Evolutionary conservation across 2,113 vertebrate species (phyloP).

Genomic region (Thermophis baileyi): DNA sequence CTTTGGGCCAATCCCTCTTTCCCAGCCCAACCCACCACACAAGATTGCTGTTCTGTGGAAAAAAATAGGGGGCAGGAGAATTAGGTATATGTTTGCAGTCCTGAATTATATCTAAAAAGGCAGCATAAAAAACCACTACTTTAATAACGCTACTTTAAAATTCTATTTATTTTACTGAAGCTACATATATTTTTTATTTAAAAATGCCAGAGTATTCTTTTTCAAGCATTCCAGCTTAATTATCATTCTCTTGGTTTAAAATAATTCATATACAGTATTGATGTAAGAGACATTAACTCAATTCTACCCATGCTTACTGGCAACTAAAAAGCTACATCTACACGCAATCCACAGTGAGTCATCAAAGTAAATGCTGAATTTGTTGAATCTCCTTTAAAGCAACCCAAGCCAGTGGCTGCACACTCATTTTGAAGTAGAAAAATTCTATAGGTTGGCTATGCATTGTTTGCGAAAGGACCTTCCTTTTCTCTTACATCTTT

Average conservation of each 20-base stretch:
- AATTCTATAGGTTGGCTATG: neutral
- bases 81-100: neutral
- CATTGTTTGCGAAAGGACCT: neutral
- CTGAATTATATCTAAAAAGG: neutral
- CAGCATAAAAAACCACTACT: neutral
- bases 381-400: neutral
- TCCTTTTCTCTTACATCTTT: neutral
- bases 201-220: neutral
- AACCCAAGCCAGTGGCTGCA: neutral
- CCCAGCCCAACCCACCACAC: neutral
- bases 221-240: neutral
- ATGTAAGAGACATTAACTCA: neutral
- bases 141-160: neutral
- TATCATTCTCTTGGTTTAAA: neutral
- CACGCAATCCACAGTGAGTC: neutral
- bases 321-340: neutral
- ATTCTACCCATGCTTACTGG: neutral
- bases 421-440: neutral
- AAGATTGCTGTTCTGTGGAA: neutral
- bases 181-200: neutral
- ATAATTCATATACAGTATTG: neutral
- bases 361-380: neutral
- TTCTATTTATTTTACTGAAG: neutral
- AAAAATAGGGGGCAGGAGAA: neutral
- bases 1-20: neutral